phyloP scores from a whole-genome alignment of 2,113 vertebrate species.

The Redunca redunca region DNA sequence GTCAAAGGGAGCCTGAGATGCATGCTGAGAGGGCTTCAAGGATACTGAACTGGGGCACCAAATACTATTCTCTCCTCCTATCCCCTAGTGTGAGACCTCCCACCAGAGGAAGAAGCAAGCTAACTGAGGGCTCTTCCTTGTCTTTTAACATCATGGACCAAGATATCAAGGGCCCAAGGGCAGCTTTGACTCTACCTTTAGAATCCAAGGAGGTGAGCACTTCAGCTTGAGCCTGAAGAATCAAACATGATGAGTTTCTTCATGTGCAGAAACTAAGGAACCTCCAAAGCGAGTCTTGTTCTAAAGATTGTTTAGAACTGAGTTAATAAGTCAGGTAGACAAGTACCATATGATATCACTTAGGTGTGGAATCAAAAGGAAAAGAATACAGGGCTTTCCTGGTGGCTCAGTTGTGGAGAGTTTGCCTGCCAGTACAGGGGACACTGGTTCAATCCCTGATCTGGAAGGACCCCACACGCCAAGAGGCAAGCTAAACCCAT shows the following conservation, averaged over 20 bases:
- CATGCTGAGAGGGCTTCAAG: not conserved
- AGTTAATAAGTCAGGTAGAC: not conserved
- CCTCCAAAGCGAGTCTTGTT: not conserved
- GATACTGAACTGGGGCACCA: not conserved
- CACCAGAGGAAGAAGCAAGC: not conserved
- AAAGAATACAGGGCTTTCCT: not conserved
- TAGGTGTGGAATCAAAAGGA: not conserved
- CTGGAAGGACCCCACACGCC: not conserved
- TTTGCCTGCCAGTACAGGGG: not conserved
- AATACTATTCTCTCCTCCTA: not conserved
- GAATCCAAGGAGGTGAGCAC: not conserved
- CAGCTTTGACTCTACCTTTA: not conserved
- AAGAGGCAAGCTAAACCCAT: not conserved
- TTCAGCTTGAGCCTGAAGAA: not conserved
- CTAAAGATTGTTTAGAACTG: not conserved
- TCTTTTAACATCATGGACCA: not conserved
- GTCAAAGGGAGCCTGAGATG: not conserved
- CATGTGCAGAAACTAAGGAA: not conserved
- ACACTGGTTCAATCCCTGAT: not conserved
- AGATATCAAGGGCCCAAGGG: not conserved
- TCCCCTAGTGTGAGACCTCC: not conserved
- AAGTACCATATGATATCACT: not conserved
- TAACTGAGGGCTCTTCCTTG: not conserved
- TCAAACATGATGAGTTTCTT: not conserved
- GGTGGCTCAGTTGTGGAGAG: not conserved